Evolutionary conservation across 1,140 invertebrate species (phyloP).

Genomic region (Trypoxylus dichotomus): DNA sequence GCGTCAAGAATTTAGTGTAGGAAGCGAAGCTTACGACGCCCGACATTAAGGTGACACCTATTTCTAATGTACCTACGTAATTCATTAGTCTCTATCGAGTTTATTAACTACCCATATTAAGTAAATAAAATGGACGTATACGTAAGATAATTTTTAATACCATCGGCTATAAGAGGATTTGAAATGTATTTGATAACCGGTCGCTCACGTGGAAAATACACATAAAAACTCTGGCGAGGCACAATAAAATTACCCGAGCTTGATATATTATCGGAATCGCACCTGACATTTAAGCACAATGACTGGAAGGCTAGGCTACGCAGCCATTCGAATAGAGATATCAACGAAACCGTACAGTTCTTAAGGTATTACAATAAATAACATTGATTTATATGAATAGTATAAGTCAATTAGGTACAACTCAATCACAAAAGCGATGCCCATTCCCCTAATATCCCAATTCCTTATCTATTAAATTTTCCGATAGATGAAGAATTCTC

Average conservation of each 20-base stretch:
- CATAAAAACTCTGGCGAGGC: not conserved
- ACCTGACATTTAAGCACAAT: not conserved
- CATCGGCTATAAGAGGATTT: constrained; percentile 1
- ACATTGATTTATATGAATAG: constrained; percentile 9
- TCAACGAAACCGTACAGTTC: not conserved
- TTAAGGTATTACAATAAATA: constrained; percentile 13
- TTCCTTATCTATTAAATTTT: not conserved
- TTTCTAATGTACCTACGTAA: not conserved
- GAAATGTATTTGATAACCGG: not conserved
- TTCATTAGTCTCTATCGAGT: not conserved
- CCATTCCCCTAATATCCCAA: not conserved
- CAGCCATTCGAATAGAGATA: not conserved
- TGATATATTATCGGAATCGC: not conserved
- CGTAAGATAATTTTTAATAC: constrained; percentile 7
- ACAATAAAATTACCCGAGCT: not conserved
- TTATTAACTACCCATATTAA: not conserved
- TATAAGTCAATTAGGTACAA: not conserved
- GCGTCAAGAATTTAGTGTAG: not conserved
- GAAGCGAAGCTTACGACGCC: not conserved
- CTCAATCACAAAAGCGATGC: not conserved
- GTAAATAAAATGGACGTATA: not conserved
- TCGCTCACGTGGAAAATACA: not conserved
- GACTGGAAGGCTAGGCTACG: not conserved
- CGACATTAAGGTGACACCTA: no score
- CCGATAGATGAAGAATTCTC: not conserved